phyloP scores from a whole-genome alignment of 64 coral and sea anemone genomes.

The Montipora foliosa region DNA sequence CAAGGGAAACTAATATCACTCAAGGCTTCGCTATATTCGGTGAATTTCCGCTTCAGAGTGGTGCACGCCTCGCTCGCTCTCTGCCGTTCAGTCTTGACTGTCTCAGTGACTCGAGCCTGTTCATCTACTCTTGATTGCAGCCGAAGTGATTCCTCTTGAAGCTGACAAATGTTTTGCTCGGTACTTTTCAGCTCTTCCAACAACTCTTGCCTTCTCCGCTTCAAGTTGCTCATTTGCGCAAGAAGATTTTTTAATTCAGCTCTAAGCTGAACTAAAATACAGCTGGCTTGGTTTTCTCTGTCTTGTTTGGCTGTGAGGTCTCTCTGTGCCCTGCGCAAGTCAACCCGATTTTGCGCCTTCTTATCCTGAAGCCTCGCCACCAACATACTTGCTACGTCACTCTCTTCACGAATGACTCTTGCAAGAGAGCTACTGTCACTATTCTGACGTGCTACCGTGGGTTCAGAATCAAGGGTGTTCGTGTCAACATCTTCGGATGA shows the following conservation, averaged over 20 bases:
- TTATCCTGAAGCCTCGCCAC: conserved; percentile 50
- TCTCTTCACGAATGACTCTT: conserved; percentile 31
- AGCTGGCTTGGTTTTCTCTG: background rate
- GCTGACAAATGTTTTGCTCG: conserved; percentile 22
- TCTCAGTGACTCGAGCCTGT: background rate
- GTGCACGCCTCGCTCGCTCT: conserved; percentile 9
- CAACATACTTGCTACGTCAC: conserved; percentile 34
- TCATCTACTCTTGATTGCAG: conserved; percentile 13
- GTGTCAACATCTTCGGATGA: background rate
- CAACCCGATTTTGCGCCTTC: conserved; percentile 24
- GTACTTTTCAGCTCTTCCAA: conserved; percentile 38
- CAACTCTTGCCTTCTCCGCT: conserved; percentile 24
- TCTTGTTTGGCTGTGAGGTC: conserved; percentile 7
- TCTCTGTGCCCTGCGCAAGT: conserved; percentile 11
- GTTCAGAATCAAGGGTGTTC: background rate
- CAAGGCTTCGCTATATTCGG: conserved; percentile 46
- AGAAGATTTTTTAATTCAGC: conserved; percentile 12
- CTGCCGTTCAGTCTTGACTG: background rate
- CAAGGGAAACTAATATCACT: conserved; percentile 32
- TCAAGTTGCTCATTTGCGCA: background rate
- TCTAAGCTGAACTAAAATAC: conserved; percentile 10
- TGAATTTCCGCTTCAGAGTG: conserved; percentile 31
- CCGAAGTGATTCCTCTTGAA: conserved; percentile 29
- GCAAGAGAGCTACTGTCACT: background rate
- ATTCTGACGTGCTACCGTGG: conserved; percentile 1